Base-by-base conservation (phyloP, 2,113 vertebrate genomes). In the Uria aalge region DNA sequence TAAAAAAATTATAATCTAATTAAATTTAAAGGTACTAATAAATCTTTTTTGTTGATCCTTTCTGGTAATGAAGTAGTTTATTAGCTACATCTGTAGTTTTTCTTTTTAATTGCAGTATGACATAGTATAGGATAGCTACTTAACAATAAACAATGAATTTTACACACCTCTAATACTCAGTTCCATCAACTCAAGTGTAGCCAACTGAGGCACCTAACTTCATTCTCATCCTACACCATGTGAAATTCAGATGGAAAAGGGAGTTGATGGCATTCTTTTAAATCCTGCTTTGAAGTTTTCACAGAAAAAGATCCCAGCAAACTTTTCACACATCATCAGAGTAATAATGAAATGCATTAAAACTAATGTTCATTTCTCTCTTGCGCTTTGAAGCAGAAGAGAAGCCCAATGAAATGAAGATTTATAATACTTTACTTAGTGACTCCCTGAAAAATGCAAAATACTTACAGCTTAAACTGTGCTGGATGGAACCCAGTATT, bases 331-430 rank as follows among this genome's bases (percentile, higher is more conserved):
- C 63, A 91, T 77, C 73, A 92, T 57, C 36, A 91, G 83, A 95
- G 53, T 90, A 88, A 92, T 94, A 92, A 97, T 85, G 87, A 97
- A 96, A 87, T 75, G 29, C 50, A 41, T 79, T 85, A 95, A 90
- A 96, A 88, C n/a, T 78, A 89, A 92, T 40, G 17, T 55, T 81
- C 56, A 64, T 85, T 95, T 95, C 53, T 92, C 56, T 88, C 88
- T 62, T 81, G 55, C 8, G 63, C 79, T 84, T 64, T 73, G 84
- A 92, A 91, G 74, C 73, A 89, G 88, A 63, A 94, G 36, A 88
- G 22, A 16, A 94, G 18, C 9, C 45, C 52, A 89, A 66, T 4
- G 26, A 92, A 93, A 85, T 66, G 26, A 84, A 92, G 55, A 83
- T 67, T 62, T 93, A 45, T 73, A 83, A 90, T 11, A 79, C n/a